These are phyloP conservation scores for Macrocentrus cingulum DNA, from an alignment of 1,140 invertebrate genomes.

Conservation along the genomic window DNA sequence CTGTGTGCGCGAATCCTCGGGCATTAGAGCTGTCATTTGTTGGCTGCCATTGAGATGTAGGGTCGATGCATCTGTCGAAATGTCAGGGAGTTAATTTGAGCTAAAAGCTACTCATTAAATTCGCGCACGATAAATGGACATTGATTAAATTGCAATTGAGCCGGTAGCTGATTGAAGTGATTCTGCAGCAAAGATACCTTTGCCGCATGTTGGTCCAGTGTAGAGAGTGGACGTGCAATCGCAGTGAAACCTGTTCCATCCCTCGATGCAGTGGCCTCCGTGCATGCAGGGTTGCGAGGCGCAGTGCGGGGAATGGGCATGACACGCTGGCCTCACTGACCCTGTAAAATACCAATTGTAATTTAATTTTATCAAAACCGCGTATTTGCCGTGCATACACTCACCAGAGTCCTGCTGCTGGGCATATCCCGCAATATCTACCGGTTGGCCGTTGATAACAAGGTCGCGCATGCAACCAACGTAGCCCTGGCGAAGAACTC, in stretches of 20 bases:
- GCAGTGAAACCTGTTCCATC: slow-evolving; percentile 95
- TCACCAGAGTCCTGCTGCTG: slow-evolving; percentile 86
- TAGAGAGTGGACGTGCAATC: slow-evolving; percentile 90
- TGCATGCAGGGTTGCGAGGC: slow-evolving; percentile 86
- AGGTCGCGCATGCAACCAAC: slow-evolving; percentile 95
- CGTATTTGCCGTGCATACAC: slow-evolving; percentile 10
- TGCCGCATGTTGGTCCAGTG: slow-evolving; percentile 88
- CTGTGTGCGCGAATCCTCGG: slow-evolving; percentile 81
- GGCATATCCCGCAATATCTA: slow-evolving; percentile 88
- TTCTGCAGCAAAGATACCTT: slow-evolving; percentile 62
- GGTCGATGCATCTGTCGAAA: slow-evolving; percentile 75
- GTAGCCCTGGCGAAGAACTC: slow-evolving; percentile 84
- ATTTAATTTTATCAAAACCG: neutral
- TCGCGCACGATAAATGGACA: too few species aligned
- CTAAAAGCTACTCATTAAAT: too few species aligned
- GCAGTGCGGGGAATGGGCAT: slow-evolving; percentile 79
- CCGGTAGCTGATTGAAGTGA: too few species aligned
- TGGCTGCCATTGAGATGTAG: slow-evolving; percentile 87
- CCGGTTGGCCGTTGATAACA: slow-evolving; percentile 85
- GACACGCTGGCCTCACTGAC: slow-evolving; percentile 82
- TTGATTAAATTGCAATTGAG: too few species aligned
- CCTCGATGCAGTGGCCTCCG: slow-evolving; percentile 85
- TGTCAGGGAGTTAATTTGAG: slow-evolving; percentile 12
- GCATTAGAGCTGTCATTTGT: slow-evolving; percentile 77
- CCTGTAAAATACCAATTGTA: slow-evolving; percentile 61